A percentile compares a stretch with the other conserved stretches of the same genome.
Conservation (phyloP, 2,113 vertebrate genomes). For the Syngnathus floridae region DNA sequence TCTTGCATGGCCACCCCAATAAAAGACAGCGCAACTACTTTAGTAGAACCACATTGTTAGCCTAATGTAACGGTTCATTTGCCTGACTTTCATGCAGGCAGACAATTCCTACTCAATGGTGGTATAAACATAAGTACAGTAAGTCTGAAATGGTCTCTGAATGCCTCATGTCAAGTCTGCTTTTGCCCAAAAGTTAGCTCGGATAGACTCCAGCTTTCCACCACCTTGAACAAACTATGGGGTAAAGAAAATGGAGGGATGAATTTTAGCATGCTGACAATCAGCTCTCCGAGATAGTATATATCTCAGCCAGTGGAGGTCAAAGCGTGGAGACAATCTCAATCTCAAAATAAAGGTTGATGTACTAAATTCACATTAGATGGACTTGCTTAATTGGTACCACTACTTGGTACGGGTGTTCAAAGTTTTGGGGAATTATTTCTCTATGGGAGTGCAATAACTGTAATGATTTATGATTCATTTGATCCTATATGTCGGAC, state of each 20-base stretch:
- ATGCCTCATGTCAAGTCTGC: not conserved
- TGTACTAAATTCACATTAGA: not conserved
- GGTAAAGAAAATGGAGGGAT: not conserved
- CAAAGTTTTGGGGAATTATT: too few species aligned
- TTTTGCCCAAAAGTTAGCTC: not conserved
- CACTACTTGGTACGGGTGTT: not conserved
- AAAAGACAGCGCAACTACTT: not conserved
- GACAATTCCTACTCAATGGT: not conserved
- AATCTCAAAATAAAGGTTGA: not conserved
- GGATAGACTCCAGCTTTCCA: not conserved
- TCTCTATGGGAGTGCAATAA: too few species aligned
- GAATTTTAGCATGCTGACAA: not conserved
- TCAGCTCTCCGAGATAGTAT: too few species aligned
- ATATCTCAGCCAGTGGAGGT: not conserved
- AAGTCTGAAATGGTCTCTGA: not conserved
- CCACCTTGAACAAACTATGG: not conserved
- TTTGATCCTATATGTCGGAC: too few species aligned
- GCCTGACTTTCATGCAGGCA: not conserved
- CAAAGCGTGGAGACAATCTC: not conserved
- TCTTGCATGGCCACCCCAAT: constrained; percentile 1
- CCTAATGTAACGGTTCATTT: not conserved
- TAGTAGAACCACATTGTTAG: not conserved
- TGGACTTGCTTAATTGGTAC: not conserved
- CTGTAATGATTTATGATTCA: too few species aligned
- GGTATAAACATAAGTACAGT: not conserved